Base-by-base conservation (phyloP, 2,797 vertebrate genomes). In the Ispidina lecontei region DNA sequence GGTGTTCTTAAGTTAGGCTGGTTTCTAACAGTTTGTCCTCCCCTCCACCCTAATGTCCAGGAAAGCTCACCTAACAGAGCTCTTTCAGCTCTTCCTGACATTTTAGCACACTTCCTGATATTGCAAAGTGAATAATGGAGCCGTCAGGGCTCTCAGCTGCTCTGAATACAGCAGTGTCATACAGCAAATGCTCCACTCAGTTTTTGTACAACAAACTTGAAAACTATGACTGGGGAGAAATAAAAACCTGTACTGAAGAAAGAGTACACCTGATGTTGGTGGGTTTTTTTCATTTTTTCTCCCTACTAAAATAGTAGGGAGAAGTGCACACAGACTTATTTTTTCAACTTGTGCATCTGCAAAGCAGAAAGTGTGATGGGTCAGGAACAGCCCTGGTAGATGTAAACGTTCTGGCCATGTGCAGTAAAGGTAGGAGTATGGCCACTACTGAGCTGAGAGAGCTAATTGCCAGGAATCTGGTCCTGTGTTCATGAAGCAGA, bases 71-170 rank as follows among this genome's bases (percentile, higher is more conserved):
- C 26, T 26, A 63, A 54, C 7, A 67, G 63, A 81, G 73, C 31
- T 13, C 6, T 31, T 88, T 69, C 26, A 68, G 20, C 25, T 79
- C 44, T 79, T 94, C 74, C 67, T 89, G 73, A 59, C 74, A 55
- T 51, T 94, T 89, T 63, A 84, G n/a, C 43, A 73, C 73, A 67
- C 64, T 91, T 94, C 64, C 68, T 86, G 80, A 70, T 64, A 63
- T 10, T 73, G 12, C 52, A 68, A 54, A 80, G 56, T 63, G 37
- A 39, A 39, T 91, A 70, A 70, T 62, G 41, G 54, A 52, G 6
- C 75, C 8, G 44, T 15, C 78, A 87, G 51, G 37, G 31, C 69
- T 58, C 37, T 67, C 37, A 62, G 1, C 0, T 70, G 17, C 23
- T 41, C 43, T n/a, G 59, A 78, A 70, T 21, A 60, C 15, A 59